phyloP scores from a whole-genome alignment of 2,113 vertebrate genomes.

The Lichenostomus cassidix region DNA sequence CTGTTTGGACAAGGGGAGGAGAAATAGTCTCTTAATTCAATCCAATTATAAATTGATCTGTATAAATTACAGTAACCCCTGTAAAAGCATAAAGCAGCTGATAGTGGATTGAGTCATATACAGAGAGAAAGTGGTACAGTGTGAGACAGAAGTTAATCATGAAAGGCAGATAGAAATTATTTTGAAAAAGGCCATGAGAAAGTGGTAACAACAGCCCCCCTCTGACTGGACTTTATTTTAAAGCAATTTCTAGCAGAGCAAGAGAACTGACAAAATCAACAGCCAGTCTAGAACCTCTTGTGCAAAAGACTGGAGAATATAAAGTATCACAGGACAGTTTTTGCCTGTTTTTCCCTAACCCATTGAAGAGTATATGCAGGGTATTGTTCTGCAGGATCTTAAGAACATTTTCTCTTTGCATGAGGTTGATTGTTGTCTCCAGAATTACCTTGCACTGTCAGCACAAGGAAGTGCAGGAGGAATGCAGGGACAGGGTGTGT shows the following conservation, averaged over 20 bases:
- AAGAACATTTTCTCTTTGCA: neutral
- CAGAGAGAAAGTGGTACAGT: neutral
- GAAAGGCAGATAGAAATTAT: slow-evolving; percentile 16
- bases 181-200: neutral
- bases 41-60: neutral
- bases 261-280: neutral
- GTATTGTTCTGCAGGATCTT: neutral
- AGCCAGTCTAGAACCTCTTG: neutral
- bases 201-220: neutral
- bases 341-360: neutral
- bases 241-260: neutral
- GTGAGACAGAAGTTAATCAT: slow-evolving; percentile 22
- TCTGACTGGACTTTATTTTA: slow-evolving; percentile 4
- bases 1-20: neutral
- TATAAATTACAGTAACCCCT: neutral
- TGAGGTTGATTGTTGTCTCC: neutral
- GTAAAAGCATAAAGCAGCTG: slow-evolving; percentile 2
- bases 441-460: neutral
- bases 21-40: neutral
- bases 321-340: neutral
- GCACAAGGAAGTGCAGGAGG: neutral
- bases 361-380: neutral
- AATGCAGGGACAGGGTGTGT: neutral
- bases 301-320: neutral
- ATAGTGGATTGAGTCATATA: slow-evolving; percentile 7